Base-by-base conservation (phyloP, 2,113 vertebrate species). In the Rhizomys pruinosus region DNA sequence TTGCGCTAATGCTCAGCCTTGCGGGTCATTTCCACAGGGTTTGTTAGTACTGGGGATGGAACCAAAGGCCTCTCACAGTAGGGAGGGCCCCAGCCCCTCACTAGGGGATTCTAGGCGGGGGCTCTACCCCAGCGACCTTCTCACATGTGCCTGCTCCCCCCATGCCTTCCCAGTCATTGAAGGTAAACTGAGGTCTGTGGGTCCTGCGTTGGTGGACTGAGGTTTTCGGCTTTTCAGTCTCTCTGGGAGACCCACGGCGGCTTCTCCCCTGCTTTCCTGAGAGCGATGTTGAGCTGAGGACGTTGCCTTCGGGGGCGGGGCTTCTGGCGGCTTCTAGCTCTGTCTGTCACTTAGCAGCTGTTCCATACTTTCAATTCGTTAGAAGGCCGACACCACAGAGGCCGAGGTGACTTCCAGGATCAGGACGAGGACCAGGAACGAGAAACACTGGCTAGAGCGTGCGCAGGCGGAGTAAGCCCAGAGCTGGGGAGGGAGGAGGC, bases 241-340 rank as follows among this genome's bases (percentile, higher is more conserved):
- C 47, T 52, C 47, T 55, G 52, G 68, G 34, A 32, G 16, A 1
- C 3, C 77, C 39, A 2, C 11, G 19, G 32, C n/a, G n/a, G n/a
- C n/a, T n/a, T n/a, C n/a, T 20, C 42, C 64, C 32, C 2, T 0
- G 4, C n/a, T 4, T 3, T 59, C 20, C 20, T 2, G 23, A 25
- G 23, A 22, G 29, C 34, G 52, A 17, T 2, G 19, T n/a, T 16
- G 37, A 29, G 52, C 57, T n/a, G n/a, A 11, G 19, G 47, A 52
- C 6, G 17, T 7, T 27, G 22, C 32, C 52, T 37, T 25, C 37
- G 34, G 52, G 69, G 1, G 29, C 23, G 11, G 19, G 66, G 42
- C 17, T 10, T 55, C 47, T 32, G 3, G 3, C 13, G 16, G 22
- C 5, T 12, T 42, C 37, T 52, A 1, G 32, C 34, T 32, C 22